Percentiles rank a stretch among this genome's conserved stretches.
Evolutionary conservation across 2,113 vertebrate species (phyloP).

Genomic region (Oostethus manadensis): DNA sequence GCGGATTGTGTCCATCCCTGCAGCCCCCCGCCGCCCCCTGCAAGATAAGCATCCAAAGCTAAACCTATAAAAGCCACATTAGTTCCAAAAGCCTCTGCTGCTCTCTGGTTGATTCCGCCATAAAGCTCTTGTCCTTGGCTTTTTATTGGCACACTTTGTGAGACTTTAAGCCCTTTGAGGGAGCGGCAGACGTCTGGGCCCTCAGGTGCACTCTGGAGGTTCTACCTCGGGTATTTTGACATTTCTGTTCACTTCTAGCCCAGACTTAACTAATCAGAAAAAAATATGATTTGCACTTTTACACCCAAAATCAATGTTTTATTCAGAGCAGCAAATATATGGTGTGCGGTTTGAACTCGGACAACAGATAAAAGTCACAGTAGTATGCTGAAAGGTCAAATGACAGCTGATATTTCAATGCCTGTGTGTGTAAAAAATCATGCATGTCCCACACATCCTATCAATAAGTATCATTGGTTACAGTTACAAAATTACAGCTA

Average conservation of each 20-base stretch:
- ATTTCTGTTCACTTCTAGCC: constrained; percentile 14
- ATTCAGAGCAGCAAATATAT: neutral
- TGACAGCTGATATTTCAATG: constrained; percentile 36
- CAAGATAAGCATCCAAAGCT: constrained; percentile 50
- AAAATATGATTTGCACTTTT: neutral
- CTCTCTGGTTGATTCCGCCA: constrained; percentile 27
- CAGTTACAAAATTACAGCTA: constrained; percentile 34
- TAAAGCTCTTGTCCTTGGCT: constrained; percentile 48
- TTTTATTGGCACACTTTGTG: constrained; percentile 42
- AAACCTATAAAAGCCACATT: constrained; percentile 50
- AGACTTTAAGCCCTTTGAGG: constrained; percentile 30
- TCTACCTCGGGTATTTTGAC: constrained; percentile 13
- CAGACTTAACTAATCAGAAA: neutral
- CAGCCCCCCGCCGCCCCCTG: constrained; percentile 35
- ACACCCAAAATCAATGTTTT: neutral
- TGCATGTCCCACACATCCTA: constrained; percentile 34
- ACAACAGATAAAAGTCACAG: constrained; percentile 57
- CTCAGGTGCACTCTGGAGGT: constrained; percentile 12
- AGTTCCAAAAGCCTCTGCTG: constrained; percentile 36
- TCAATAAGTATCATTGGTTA: constrained; percentile 16
- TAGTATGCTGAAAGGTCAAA: constrained; percentile 44
- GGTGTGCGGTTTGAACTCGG: constrained; percentile 46
- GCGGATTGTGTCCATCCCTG: constrained; percentile 20
- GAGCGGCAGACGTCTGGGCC: constrained; percentile 20
- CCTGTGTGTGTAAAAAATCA: constrained; percentile 37